These are phyloP conservation scores for Spilogale gracilis DNA, from an alignment of 2,113 vertebrate genomes.

Conservation along the genomic window DNA sequence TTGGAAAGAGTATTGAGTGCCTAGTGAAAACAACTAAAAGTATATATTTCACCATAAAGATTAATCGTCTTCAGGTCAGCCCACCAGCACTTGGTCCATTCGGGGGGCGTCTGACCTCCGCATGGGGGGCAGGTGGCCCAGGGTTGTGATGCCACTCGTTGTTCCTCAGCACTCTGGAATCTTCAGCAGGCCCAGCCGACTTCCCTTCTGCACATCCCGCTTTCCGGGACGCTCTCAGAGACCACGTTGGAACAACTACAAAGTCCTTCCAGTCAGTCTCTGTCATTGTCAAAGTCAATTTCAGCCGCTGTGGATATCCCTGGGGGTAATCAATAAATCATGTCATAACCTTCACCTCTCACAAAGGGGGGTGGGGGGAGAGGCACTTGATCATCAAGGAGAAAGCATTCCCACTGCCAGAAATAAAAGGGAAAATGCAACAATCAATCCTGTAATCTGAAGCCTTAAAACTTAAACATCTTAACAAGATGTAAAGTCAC, in stretches of 20 bases:
- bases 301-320: constrained; percentile 84
- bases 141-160: fast-evolving
- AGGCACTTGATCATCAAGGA: constrained; percentile 86
- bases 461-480: constrained; percentile 87
- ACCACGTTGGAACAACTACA: constrained; percentile 74
- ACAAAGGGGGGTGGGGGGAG: constrained; percentile 71
- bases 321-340: constrained; percentile 90
- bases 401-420: constrained; percentile 84
- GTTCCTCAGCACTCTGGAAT: background rate
- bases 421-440: constrained; percentile 87
- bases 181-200: background rate
- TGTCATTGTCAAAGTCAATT: constrained; percentile 89
- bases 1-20: background rate
- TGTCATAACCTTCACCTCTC: constrained; percentile 88
- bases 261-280: constrained; percentile 85
- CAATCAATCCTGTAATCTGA: constrained; percentile 87
- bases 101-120: background rate
- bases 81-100: background rate
- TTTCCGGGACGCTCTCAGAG: background rate
- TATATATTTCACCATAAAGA: background rate
- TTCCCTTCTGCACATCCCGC: background rate
- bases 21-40: background rate
- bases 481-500: constrained; percentile 89
- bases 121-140: fast-evolving
- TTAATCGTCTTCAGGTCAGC: background rate